Conservation (phyloP, 2,797 vertebrate genomes). For the Parambassis ranga region DNA sequence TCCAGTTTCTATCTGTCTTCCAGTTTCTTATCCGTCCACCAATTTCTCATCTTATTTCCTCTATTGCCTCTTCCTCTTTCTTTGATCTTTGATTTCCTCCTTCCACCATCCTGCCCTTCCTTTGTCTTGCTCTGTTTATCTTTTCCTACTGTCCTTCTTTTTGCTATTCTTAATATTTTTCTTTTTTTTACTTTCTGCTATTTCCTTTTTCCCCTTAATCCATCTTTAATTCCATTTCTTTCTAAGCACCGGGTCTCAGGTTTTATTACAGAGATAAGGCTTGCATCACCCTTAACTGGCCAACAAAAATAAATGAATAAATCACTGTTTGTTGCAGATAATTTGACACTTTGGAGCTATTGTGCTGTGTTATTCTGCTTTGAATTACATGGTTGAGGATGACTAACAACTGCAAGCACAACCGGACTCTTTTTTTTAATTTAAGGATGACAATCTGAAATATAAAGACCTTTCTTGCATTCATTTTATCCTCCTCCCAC, state of each 20-base stretch:
- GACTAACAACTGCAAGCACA: conserved; percentile 29
- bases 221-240: background rate
- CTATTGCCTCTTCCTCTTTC: background rate
- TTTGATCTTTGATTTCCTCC: too few relatives aligned
- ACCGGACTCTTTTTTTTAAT: background rate
- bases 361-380: conserved; percentile 1
- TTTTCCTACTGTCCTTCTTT: background rate
- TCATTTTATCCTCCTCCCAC: conserved; percentile 17
- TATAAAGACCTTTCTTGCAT: conserved; percentile 24
- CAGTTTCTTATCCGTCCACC: too few relatives aligned
- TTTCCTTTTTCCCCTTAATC: background rate
- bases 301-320: conserved; percentile 8
- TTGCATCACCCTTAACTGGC: background rate
- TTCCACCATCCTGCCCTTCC: background rate
- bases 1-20: too few relatives aligned
- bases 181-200: background rate
- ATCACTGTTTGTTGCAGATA: background rate
- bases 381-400: conserved; percentile 12
- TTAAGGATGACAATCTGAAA: conserved; percentile 11
- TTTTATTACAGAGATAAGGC: background rate
- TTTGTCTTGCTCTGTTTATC: background rate
- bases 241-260: background rate
- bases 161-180: background rate
- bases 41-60: background rate
- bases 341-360: conserved; percentile 13